Evolutionary conservation across 2,113 vertebrate genomes (phyloP).

Genomic region (Tinamus guttatus): DNA sequence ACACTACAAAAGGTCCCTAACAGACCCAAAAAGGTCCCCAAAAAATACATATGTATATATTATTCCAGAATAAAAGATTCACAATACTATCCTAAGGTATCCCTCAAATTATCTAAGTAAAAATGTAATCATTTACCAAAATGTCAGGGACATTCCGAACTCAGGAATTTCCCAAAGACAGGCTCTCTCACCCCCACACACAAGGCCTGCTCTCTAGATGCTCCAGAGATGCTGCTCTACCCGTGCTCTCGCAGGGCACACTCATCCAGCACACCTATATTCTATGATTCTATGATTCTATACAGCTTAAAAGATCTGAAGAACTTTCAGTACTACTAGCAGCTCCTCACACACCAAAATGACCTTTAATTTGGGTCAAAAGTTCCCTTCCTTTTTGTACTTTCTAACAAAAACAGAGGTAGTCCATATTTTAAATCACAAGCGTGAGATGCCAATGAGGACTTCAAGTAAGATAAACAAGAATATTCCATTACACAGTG

Average conservation of each 20-base stretch:
- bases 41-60: too few relatives aligned
- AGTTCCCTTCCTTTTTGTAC: background rate
- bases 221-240: background rate
- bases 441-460: background rate
- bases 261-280: background rate
- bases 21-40: too few relatives aligned
- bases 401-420: background rate
- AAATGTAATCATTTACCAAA: background rate
- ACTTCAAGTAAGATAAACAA: background rate
- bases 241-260: background rate
- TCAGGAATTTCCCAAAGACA: background rate
- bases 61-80: background rate
- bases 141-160: background rate
- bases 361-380: background rate
- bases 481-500: background rate
- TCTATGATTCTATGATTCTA: too few relatives aligned
- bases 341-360: background rate
- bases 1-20: background rate
- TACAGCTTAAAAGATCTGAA: background rate
- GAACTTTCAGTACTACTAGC: background rate
- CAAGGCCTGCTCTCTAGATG: rapidly evolving
- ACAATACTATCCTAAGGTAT: background rate
- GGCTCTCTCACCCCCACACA: background rate
- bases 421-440: background rate
- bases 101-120: background rate